phyloP scores from a whole-genome alignment of 2,888 invertebrate species.

The Stratiomys singularior region DNA sequence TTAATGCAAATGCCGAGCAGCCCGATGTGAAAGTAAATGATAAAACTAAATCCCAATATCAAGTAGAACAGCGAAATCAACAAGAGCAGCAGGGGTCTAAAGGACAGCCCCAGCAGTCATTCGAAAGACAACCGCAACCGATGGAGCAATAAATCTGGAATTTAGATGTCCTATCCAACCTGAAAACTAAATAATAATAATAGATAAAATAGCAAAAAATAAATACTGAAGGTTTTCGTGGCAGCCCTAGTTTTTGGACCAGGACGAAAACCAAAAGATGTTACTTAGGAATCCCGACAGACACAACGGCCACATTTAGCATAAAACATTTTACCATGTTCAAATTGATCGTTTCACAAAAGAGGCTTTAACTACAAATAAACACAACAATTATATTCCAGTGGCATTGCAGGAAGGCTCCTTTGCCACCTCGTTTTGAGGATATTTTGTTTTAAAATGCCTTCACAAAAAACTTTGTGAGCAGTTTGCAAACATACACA shows the following conservation, averaged over 20 bases:
- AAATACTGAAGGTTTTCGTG: too few relatives aligned
- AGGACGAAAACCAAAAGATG: too few relatives aligned
- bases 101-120: neutral
- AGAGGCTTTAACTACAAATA: constrained; percentile 33
- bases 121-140: neutral
- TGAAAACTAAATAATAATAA: neutral
- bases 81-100: neutral
- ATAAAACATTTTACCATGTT: constrained; percentile 5
- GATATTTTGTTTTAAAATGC: too few relatives aligned
- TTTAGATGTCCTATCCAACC: neutral
- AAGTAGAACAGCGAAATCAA: neutral
- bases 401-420: neutral
- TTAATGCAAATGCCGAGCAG: neutral
- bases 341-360: constrained; percentile 38
- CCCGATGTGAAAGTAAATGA: neutral
- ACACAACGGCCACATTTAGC: neutral
- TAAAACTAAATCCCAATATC: neutral
- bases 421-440: neutral
- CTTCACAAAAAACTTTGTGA: too few relatives aligned
- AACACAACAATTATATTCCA: neutral
- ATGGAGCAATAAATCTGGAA: neutral
- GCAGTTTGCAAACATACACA: too few relatives aligned
- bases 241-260: too few relatives aligned
- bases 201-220: constrained; percentile 4
- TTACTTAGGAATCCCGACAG: too few relatives aligned